Percentiles rank a stretch among this genome's conserved stretches.
Conservation (phyloP, 2,797 vertebrate species). For the Arrhamphus sclerolepis region DNA sequence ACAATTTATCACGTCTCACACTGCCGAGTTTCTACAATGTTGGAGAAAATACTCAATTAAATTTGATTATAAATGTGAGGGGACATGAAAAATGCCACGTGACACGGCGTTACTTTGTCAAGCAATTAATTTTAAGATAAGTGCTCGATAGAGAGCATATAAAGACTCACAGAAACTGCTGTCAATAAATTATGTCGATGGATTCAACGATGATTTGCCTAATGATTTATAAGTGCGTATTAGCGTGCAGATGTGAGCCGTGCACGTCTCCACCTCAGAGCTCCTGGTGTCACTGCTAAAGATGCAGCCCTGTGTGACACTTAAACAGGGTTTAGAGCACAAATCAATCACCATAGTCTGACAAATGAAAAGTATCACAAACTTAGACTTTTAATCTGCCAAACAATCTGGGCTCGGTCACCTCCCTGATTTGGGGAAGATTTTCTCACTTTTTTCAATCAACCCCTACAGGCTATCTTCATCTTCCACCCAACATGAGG, state of each 20-base stretch:
- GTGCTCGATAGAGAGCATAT: too few relatives aligned
- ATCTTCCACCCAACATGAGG: slow-evolving; percentile 45
- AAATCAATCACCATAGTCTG: slow-evolving; percentile 75
- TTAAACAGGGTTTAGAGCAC: slow-evolving; percentile 67
- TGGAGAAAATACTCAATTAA: background rate
- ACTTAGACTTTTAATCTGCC: slow-evolving; percentile 81
- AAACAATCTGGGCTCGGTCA: slow-evolving; percentile 77
- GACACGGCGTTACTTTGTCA: background rate
- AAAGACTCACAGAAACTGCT: background rate
- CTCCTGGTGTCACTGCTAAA: slow-evolving; percentile 38
- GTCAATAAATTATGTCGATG: too few relatives aligned
- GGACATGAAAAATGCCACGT: background rate
- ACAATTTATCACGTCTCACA: background rate
- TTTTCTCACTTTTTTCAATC: slow-evolving; percentile 75
- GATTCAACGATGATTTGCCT: too few relatives aligned
- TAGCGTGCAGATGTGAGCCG: background rate
- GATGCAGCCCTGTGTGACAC: slow-evolving; percentile 48
- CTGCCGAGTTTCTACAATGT: background rate
- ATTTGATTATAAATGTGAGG: background rate
- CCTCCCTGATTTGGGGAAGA: slow-evolving; percentile 71
- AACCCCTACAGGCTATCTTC: slow-evolving; percentile 63
- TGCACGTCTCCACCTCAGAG: slow-evolving; percentile 6
- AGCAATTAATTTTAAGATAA: background rate
- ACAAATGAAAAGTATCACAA: slow-evolving; percentile 82
- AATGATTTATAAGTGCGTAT: too few relatives aligned